phyloP scores from a whole-genome alignment of 2,113 vertebrate genomes.

The Aphelocoma coerulescens region DNA sequence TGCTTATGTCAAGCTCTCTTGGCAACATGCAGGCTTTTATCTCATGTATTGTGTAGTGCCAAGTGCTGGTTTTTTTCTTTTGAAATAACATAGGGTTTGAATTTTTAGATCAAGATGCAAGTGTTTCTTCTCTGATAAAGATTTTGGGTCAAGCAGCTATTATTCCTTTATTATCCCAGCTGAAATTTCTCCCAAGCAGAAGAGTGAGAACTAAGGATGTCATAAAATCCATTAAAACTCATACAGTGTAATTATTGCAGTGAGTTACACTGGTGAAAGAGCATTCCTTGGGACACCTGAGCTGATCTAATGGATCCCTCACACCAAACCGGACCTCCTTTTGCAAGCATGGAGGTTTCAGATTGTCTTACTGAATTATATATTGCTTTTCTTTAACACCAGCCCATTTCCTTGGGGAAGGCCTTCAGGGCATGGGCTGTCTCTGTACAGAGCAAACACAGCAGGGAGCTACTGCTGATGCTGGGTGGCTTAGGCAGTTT shows the following conservation, averaged over 20 bases:
- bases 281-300: neutral
- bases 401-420: neutral
- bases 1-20: neutral
- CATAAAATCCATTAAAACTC: neutral
- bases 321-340: neutral
- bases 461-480: neutral
- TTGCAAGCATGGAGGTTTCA: neutral
- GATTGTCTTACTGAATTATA: neutral
- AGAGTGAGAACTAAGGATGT: neutral
- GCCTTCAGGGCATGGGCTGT: neutral
- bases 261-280: neutral
- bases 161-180: neutral
- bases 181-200: neutral
- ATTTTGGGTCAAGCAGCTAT: neutral
- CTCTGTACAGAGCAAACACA: neutral
- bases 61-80: neutral
- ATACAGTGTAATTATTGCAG: neutral
- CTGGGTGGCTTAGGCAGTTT: neutral
- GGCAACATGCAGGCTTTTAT: neutral
- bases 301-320: neutral
- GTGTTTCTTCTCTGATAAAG: slow-evolving; percentile 20
- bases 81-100: neutral
- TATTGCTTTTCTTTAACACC: neutral
- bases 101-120: slow-evolving; percentile 18
- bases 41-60: neutral